Base-by-base conservation (phyloP, 2,888 invertebrate species). In the Poecilobothrus nobilitatus region DNA sequence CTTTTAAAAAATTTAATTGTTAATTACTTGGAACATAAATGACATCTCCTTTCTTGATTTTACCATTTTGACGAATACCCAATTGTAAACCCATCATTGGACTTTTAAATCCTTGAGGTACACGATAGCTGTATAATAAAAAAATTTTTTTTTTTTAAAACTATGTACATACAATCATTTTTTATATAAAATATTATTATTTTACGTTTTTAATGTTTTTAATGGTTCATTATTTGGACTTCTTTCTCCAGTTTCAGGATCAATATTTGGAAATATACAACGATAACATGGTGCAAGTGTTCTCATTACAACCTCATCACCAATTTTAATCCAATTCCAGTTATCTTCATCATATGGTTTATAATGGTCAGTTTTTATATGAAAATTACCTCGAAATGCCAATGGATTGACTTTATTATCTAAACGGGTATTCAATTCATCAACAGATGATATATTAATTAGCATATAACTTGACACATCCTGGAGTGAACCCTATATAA, bases 301-400 rank as follows among this genome's bases (percentile, higher is more conserved):
- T 10, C 76, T 73, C 22, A 78, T 78, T 1, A 76, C 67, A 0
- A 75, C 73, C 0, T 76, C 70, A 0, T 75, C 68, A 10, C 90
- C 89, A 68, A 91, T 88, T 77, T 86, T 88, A 6, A 91, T 78
- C 83, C 87, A 91, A 68, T 86, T 85, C 90, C 91, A 91, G 8
- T 82, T 78, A 74, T 91, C 91, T 78, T 91, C 90, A 2, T 85
- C 88, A 74, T 85, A 88, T 0, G 89, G 79, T 65, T 80, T 74
- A 1, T 85, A 83, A 0, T 86, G 86, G 3, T 18, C 33, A 67
- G 82, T 80, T 69, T 84, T 83, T 3, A 91, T 79, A 8, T 90
- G 82, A 74, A 92, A 89, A 78, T 90, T 91, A 0, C 88, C 87
- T 65, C 91, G 84, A 78, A 91, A 91, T 71, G 86, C 84, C 12